A percentile compares a stretch with the other conserved stretches of the same genome.
Evolutionary conservation across 2,113 vertebrate genomes (phyloP).

Genomic region (Etheostoma spectabile): DNA sequence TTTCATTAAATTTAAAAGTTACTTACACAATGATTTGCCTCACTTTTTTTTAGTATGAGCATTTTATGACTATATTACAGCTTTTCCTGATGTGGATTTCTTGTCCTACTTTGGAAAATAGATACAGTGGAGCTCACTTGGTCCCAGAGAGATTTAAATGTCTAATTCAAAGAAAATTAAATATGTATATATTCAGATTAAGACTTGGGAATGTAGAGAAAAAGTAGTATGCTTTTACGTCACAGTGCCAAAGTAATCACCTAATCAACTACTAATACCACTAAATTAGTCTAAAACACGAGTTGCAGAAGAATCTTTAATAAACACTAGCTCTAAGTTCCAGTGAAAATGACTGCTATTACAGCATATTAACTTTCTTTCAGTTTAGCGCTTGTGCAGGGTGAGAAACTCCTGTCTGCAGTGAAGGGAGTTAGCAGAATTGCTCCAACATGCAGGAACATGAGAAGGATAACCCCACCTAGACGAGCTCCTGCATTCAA

Average conservation of each 20-base stretch:
- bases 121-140: neutral
- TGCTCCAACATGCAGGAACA: conserved; percentile 75
- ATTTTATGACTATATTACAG: neutral
- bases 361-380: conserved; percentile 33
- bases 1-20: neutral
- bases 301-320: neutral
- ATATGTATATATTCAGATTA: neutral
- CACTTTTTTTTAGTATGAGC: neutral
- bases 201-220: neutral
- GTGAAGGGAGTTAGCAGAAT: conserved; percentile 53
- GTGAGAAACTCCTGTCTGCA: conserved; percentile 24
- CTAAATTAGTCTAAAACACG: conserved; percentile 22
- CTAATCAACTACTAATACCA: neutral
- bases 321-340: conserved; percentile 5
- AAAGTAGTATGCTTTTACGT: neutral
- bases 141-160: neutral
- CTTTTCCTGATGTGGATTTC: neutral
- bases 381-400: neutral
- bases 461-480: conserved; percentile 65
- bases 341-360: conserved; percentile 52
- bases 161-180: neutral
- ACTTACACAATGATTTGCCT: neutral
- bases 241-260: neutral
- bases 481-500: conserved; percentile 40
- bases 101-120: neutral